Conservation (phyloP, 2,888 invertebrate genomes). For the Cryptus armator region DNA sequence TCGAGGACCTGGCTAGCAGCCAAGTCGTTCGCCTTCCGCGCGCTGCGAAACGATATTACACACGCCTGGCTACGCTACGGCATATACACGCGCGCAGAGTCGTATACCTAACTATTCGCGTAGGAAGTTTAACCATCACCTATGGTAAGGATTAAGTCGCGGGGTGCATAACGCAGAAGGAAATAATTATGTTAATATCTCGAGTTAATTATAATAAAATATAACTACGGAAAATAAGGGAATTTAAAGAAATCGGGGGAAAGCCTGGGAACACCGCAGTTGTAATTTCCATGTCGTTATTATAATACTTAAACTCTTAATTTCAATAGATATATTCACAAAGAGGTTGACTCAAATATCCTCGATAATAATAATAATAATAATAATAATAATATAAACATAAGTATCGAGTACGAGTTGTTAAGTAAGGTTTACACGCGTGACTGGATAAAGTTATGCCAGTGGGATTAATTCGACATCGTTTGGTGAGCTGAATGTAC, state of each 20-base stretch:
- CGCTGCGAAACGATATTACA: conserved; percentile 57
- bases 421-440: conserved; percentile 56
- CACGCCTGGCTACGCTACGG: conserved; percentile 20
- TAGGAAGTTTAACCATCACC: conserved; percentile 45
- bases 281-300: conserved; percentile 5
- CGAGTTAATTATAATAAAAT: conserved; percentile 60
- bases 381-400: conserved; percentile 26
- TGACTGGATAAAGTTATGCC: conserved; percentile 59
- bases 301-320: conserved; percentile 14
- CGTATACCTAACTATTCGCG: conserved; percentile 48
- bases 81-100: conserved; percentile 14
- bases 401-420: conserved; percentile 42
- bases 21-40: conserved; percentile 58
- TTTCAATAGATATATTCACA: conserved; percentile 9
- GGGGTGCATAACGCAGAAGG: conserved; percentile 44
- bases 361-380: not conserved
- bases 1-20: conserved; percentile 50
- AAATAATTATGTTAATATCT: conserved; percentile 60
- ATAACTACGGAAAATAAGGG: conserved; percentile 47
- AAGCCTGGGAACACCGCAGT: conserved; percentile 51
- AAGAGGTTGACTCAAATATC: not conserved
- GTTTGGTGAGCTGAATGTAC: conserved; percentile 1
- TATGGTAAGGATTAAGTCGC: conserved; percentile 45
- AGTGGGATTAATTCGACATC: conserved; percentile 57
- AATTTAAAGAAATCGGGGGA: conserved; percentile 40